These are phyloP conservation scores for Nymphalis urticae DNA, from an alignment of 2,888 invertebrate genomes.

Conservation along the genomic window DNA sequence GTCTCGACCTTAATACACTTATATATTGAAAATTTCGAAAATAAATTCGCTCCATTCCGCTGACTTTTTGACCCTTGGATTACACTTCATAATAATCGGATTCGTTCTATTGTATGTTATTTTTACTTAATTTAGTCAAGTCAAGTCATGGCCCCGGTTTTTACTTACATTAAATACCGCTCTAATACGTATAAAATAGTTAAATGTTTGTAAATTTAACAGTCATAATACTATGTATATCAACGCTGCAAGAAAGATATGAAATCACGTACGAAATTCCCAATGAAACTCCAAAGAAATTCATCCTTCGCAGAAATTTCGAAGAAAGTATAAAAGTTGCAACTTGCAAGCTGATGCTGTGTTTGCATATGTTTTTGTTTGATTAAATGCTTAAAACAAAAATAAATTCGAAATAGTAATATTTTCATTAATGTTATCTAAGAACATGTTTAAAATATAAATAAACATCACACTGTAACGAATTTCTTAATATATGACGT, in stretches of 20 bases:
- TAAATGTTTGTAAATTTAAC: conserved; percentile 1
- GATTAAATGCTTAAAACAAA: too few relatives aligned
- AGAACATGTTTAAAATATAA: neutral
- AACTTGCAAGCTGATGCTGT: neutral
- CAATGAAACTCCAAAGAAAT: neutral
- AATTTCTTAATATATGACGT: conserved; percentile 16
- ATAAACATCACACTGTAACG: conserved; percentile 1
- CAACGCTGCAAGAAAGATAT: neutral
- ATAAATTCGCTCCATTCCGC: too few relatives aligned
- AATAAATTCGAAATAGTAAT: too few relatives aligned
- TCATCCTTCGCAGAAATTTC: neutral
- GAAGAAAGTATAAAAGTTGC: neutral
- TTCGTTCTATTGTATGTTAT: too few relatives aligned
- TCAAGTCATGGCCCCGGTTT: neutral
- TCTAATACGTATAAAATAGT: neutral
- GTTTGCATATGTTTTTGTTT: neutral
- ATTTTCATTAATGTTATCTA: too few relatives aligned
- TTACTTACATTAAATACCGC: neutral
- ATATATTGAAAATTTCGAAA: too few relatives aligned
- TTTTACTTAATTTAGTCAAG: too few relatives aligned
- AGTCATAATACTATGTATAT: neutral
- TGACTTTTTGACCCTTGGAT: too few relatives aligned
- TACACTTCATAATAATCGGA: too few relatives aligned
- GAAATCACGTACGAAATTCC: neutral
- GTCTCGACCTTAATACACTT: too few relatives aligned